Conservation (phyloP, 2,888 invertebrate species). For the Chaitophorus viminalis region DNA sequence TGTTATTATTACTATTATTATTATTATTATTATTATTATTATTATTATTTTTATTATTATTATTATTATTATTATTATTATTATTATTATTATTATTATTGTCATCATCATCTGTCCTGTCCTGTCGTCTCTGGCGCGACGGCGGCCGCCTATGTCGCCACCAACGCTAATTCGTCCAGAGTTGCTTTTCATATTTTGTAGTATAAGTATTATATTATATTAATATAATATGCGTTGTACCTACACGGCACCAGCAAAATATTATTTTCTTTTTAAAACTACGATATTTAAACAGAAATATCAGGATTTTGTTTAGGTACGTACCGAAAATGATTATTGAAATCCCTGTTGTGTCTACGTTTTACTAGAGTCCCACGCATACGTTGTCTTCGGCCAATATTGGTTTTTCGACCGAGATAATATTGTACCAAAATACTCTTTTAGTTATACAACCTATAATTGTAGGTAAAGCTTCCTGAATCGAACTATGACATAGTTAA, state of each 20-base stretch:
- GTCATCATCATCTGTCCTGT: slow-evolving; percentile 21
- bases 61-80: neutral
- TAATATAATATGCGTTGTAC: neutral
- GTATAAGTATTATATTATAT: neutral
- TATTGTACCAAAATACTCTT: too few species aligned
- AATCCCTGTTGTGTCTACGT: too few species aligned
- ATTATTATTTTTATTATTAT: slow-evolving; percentile 3
- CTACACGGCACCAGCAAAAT: slow-evolving; percentile 20
- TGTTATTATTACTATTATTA: slow-evolving; percentile 1
- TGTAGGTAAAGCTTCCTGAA: neutral
- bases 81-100: slow-evolving; percentile 18
- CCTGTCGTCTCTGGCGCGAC: slow-evolving; percentile 14
- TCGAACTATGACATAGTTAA: too few species aligned
- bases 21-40: slow-evolving; percentile 10
- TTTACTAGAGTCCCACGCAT: too few species aligned
- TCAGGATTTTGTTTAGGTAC: too few species aligned
- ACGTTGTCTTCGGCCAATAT: too few species aligned
- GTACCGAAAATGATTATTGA: too few species aligned
- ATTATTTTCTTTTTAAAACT: neutral
- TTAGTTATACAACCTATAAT: neutral
- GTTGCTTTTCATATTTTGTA: slow-evolving; percentile 3
- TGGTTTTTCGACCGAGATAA: too few species aligned
- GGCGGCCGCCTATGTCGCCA: neutral
- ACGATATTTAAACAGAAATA: neutral
- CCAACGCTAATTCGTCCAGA: neutral